Evolutionary conservation across 2,113 vertebrate species (phyloP).

Genomic region (Nothocercus nigrocapillus): DNA sequence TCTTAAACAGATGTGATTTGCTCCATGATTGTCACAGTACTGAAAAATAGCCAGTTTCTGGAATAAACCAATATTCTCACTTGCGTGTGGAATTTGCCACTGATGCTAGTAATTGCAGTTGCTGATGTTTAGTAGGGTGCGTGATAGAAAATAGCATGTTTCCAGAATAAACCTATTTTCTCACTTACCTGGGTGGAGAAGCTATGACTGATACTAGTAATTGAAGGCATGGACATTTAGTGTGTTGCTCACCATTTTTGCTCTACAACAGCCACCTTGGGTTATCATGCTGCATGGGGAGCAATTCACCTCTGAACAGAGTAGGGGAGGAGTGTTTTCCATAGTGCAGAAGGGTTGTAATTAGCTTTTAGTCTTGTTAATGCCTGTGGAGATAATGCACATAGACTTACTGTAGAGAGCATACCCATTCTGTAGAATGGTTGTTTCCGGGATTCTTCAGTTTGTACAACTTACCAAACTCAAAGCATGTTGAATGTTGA

Average conservation of each 20-base stretch:
- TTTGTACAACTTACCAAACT: rapidly evolving
- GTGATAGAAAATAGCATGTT: neutral
- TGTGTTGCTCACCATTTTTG: rapidly evolving
- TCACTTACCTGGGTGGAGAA: neutral
- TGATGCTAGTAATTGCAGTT: neutral
- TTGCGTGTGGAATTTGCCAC: neutral
- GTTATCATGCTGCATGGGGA: rapidly evolving
- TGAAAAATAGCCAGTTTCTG: neutral
- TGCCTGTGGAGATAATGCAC: neutral
- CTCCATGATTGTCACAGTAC: neutral
- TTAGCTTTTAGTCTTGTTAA: neutral
- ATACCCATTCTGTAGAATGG: rapidly evolving
- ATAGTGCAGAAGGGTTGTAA: neutral
- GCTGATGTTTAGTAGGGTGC: neutral
- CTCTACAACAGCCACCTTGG: too few relatives aligned
- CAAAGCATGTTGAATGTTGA: rapidly evolving
- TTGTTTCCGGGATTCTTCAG: neutral
- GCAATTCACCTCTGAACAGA: rapidly evolving
- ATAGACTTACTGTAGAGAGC: neutral
- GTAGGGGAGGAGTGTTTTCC: neutral
- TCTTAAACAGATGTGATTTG: neutral
- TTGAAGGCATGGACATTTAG: rapidly evolving
- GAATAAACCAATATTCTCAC: neutral
- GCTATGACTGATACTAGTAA: neutral
- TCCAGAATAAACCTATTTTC: neutral